Percentiles rank a stretch among this genome's conserved stretches.
Conservation (phyloP, 2,113 vertebrate genomes). For the Centrocercus urophasianus region DNA sequence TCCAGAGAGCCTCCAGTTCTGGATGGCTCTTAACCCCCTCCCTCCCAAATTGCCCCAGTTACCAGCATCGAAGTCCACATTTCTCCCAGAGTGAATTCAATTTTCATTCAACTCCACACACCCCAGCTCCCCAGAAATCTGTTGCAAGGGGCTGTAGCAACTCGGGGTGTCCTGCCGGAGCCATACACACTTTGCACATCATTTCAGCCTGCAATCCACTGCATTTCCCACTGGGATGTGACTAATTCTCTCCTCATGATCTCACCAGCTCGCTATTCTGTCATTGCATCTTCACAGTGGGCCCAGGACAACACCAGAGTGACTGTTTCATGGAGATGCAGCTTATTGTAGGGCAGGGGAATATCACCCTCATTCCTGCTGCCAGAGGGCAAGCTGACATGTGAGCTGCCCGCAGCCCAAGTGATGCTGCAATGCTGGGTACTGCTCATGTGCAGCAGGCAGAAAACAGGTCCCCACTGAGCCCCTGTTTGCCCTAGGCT, state of each 20-base stretch:
- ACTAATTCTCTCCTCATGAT: slow-evolving; percentile 78
- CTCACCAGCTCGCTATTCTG: slow-evolving; percentile 75
- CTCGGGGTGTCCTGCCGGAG: neutral
- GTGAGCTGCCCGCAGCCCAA: fast-evolving
- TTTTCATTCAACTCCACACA: neutral
- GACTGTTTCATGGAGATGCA: neutral
- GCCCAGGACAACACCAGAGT: slow-evolving; percentile 25
- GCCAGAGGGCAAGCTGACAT: neutral
- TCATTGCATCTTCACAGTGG: slow-evolving; percentile 65
- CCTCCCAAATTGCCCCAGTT: neutral
- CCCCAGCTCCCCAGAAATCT: neutral
- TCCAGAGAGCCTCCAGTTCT: slow-evolving; percentile 30
- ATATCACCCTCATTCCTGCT: neutral
- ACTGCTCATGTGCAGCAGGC: neutral
- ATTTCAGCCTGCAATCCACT: neutral
- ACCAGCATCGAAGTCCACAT: fast-evolving
- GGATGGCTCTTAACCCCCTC: slow-evolving; percentile 38
- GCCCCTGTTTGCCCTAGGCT: neutral
- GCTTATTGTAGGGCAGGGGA: neutral
- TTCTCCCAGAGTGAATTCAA: neutral
- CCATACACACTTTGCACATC: neutral
- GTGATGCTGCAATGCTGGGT: neutral
- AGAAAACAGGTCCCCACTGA: neutral
- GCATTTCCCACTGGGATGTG: slow-evolving; percentile 52
- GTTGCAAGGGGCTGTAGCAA: neutral